Base-by-base conservation (phyloP, 2,797 vertebrate species). In the Coracias cyanogaster region DNA sequence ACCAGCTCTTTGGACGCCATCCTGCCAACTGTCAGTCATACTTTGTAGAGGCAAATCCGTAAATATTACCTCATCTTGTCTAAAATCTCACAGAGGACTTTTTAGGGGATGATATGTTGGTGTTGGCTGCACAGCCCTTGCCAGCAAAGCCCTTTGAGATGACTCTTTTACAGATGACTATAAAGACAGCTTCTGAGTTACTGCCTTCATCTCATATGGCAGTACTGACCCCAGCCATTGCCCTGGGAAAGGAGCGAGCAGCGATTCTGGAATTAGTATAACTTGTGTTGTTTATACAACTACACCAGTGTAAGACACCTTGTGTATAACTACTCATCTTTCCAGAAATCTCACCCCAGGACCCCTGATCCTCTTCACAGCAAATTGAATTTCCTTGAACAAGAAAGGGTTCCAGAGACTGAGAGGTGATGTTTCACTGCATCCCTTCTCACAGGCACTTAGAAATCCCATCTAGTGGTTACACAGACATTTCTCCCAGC, bases 61-160 rank as follows among this genome's bases (percentile, higher is more conserved):
- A 81, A 92, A 80, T 77, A 64, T 84, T 67, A 61, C 55, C 51
- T 90, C 46, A 73, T 71, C 61, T 73, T 45, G 54, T 22, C 55
- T 78, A 65, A 77, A 86, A 72, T 49, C 61, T 71, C 61, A 65
- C 45, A 46, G 70, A 84, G 70, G 60, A 60, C n/a, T 69, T 81
- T 86, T 81, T 33, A 61, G 37, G 14, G 48, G 60, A 35, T 87
- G 60, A 84, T 87, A 73, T 87, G 74, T 64, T 67, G 65, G 29
- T 72, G n/a, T 39, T 69, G 79, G 82, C n/a, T 72, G 70, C 51
- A 41, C n/a, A 55, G 60, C 37, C 51, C 60, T 67, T 60, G 74
- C 52, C 55, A 81, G 82, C 16, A 83, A 18, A 94, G 20, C 49
- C 35, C 60, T 92, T 31, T n/a, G 58, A 80, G 54, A 51, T 49